These are phyloP conservation scores for Drosophila merina DNA, from an alignment of 2,888 invertebrate genomes.

Conservation along the genomic window DNA sequence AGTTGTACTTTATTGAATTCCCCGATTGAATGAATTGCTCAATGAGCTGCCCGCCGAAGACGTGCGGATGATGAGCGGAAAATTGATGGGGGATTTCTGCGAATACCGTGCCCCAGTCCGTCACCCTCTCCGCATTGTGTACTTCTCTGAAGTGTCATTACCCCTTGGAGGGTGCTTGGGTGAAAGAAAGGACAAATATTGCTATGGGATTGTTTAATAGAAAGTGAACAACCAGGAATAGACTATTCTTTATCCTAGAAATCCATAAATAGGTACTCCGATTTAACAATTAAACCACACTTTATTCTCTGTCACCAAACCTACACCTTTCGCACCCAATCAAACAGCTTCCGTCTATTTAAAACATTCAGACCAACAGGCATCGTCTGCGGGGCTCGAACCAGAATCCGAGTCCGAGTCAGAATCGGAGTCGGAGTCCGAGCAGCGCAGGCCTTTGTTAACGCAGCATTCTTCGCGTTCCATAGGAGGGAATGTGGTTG, in stretches of 20 bases:
- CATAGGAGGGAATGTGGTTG: neutral
- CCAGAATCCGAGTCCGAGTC: neutral
- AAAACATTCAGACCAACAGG: constrained; percentile 5
- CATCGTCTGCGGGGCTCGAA: no score
- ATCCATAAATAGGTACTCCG: neutral
- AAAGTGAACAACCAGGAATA: neutral
- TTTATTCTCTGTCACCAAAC: neutral
- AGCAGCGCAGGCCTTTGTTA: neutral
- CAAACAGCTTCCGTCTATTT: constrained; percentile 1
- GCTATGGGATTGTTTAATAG: neutral
- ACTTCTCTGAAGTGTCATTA: neutral
- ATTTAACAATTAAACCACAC: neutral
- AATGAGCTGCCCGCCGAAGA: constrained; percentile 59
- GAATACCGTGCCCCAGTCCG: neutral
- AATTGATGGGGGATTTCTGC: constrained; percentile 27
- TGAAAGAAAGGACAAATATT: neutral
- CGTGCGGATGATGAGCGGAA: constrained; percentile 40
- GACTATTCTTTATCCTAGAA: neutral
- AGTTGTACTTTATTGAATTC: constrained; percentile 78
- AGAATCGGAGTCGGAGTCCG: neutral
- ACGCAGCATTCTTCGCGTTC: constrained; percentile 2
- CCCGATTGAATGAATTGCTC: constrained; percentile 77
- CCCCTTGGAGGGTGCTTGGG: neutral
- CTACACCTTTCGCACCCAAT: neutral
- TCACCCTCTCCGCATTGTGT: neutral